These are phyloP conservation scores for Hippolais icterina DNA, from an alignment of 2,113 vertebrate species.

Conservation along the genomic window DNA sequence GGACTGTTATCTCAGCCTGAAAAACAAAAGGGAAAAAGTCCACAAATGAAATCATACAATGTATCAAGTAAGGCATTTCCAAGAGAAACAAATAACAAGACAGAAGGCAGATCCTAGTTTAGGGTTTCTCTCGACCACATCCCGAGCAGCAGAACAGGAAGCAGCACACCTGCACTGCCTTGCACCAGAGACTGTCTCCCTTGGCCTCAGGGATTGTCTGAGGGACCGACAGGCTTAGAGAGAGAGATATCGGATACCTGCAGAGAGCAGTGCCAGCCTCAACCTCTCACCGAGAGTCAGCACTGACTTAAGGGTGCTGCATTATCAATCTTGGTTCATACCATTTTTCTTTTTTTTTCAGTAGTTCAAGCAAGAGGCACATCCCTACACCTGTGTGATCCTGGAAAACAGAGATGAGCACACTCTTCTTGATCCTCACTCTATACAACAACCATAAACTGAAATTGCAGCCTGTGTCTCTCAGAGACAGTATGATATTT, in stretches of 20 bases:
- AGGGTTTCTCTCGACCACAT: background rate
- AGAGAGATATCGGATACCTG: background rate
- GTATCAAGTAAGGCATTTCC: background rate
- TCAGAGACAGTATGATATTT: background rate
- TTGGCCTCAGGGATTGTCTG: background rate
- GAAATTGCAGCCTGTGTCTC: background rate
- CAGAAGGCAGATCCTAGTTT: background rate
- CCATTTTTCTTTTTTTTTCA: background rate
- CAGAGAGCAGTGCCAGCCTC: background rate
- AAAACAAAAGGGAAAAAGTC: background rate
- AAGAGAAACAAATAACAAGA: background rate
- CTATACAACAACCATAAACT: background rate
- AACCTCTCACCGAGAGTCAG: background rate
- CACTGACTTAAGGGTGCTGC: background rate
- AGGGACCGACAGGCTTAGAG: background rate
- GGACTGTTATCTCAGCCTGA: background rate
- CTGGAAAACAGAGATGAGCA: background rate
- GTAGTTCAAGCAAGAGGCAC: background rate
- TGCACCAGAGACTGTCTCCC: background rate
- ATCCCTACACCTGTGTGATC: background rate
- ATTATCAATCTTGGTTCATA: background rate
- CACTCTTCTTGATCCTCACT: background rate
- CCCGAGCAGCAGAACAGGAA: background rate
- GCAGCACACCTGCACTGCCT: background rate
- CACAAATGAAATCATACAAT: background rate